Percentiles rank a stretch among this genome's conserved stretches.
Evolutionary conservation across 2,113 vertebrate genomes (phyloP).

Genomic region (Isurus oxyrinchus): DNA sequence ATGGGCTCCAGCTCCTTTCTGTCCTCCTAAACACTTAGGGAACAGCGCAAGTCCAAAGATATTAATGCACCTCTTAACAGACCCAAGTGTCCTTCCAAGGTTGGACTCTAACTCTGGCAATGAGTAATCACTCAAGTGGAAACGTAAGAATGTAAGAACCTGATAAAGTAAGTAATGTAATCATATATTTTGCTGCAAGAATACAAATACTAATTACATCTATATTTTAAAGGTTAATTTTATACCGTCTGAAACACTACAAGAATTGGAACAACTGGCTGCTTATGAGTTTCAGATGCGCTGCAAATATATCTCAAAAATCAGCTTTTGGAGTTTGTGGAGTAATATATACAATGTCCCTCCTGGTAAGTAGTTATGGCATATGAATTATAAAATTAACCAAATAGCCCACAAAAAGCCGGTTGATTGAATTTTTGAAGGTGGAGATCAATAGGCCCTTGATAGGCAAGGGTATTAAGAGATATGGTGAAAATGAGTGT

Average conservation of each 20-base stretch:
- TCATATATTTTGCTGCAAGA: not conserved
- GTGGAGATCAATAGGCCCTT: not conserved
- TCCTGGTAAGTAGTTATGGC: not conserved
- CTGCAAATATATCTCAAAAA: not conserved
- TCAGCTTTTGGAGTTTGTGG: not conserved
- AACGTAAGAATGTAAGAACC: not conserved
- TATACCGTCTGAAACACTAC: not conserved
- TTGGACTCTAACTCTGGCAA: not conserved
- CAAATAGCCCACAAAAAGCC: not conserved
- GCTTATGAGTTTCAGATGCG: conserved; percentile 16
- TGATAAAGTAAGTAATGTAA: not conserved
- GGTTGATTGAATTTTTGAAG: not conserved
- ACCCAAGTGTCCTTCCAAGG: not conserved
- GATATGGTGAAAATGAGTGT: not conserved
- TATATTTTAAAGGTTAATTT: not conserved
- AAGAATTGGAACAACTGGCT: not conserved
- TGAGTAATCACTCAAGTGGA: not conserved
- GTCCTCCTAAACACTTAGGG: not conserved
- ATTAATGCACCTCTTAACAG: not conserved
- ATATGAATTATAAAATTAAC: not conserved
- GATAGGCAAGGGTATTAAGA: not conserved
- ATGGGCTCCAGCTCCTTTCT: not conserved
- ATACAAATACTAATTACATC: not conserved
- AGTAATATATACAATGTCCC: not conserved
- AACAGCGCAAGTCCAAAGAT: not conserved